phyloP scores from a whole-genome alignment of 2,888 invertebrate species.

The Plemyria rubiginata region DNA sequence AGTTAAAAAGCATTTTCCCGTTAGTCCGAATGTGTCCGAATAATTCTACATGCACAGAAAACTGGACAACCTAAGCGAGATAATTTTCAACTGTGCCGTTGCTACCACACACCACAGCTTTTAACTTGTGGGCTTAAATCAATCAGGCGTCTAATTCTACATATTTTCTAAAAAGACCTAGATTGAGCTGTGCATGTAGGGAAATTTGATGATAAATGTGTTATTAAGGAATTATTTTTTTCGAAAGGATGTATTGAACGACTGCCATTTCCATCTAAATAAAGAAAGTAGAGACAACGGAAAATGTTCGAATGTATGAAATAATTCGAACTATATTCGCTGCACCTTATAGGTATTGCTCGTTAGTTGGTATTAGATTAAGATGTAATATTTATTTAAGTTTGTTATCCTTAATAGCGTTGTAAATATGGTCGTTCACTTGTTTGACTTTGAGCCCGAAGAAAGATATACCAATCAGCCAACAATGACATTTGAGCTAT shows the following conservation, averaged over 20 bases:
- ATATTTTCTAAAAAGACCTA: not conserved
- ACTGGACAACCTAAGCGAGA: not conserved
- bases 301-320: not conserved
- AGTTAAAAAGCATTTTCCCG: not conserved
- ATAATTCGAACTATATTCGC: not conserved
- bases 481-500: not conserved
- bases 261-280: not conserved
- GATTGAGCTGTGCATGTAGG: not conserved
- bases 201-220: not conserved
- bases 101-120: not conserved
- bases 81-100: not conserved
- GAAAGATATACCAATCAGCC: not conserved
- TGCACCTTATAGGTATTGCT: not conserved
- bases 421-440: not conserved
- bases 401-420: not conserved
- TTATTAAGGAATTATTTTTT: not conserved
- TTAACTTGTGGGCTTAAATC: too few species aligned
- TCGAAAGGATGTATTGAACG: not conserved
- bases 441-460: constrained; percentile 7
- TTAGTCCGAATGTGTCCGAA: not conserved
- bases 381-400: constrained; percentile 3
- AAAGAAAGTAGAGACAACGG: not conserved
- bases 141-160: not conserved
- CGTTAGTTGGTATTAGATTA: constrained; percentile 1
- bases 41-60: not conserved